Base-by-base conservation (phyloP, 1,140 invertebrate species). In the Calephelis nemesis region DNA sequence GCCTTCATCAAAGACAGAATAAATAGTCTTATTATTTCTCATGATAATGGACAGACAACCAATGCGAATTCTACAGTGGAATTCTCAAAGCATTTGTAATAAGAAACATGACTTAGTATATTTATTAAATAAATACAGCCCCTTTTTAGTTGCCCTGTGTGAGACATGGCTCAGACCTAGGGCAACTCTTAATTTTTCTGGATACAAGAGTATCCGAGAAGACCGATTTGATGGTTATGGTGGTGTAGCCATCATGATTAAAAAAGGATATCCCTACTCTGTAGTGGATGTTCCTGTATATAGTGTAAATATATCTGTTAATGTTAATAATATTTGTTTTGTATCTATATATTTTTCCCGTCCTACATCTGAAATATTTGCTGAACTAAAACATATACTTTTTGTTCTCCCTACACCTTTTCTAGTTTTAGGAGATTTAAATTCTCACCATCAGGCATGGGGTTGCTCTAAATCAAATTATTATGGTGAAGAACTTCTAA, bases 21-120 rank as follows among this genome's bases (percentile, higher is more conserved):
- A 47, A 13, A 58, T n/a, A 47, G n/a, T 47, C 47, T 63, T 47
- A 60, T 60, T 39, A 39, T 60, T 5, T 12, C 54, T 0, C 6
- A 39, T n/a, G 4, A 60, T 12, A 60, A 60, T 60, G 54, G 54
- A 60, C 54, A 60, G 54, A 60, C 54, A 60, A 39, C 54, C 54
- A 60, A 60, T 60, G 54, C 11, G 5, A 70, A 52, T 74, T n/a
- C 70, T 74, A n/a, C 73, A 74, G 12, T 74, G 73, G 73, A 74
- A 74, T 47, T 65, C 62, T 67, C 63, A 54, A 52, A 74, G 70
- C 62, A 62, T 70, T 42, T 13, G 11, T 49, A 49, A 58, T 4
- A 75, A 75, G 50, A 72, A 68, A 62, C 8, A 12, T 63, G 74
- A 73, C 12, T 10, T 75, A n/a, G 60, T 68, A 47, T 58, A 70